Conservation (phyloP, 2,113 vertebrate species). For the Alouatta palliata region DNA sequence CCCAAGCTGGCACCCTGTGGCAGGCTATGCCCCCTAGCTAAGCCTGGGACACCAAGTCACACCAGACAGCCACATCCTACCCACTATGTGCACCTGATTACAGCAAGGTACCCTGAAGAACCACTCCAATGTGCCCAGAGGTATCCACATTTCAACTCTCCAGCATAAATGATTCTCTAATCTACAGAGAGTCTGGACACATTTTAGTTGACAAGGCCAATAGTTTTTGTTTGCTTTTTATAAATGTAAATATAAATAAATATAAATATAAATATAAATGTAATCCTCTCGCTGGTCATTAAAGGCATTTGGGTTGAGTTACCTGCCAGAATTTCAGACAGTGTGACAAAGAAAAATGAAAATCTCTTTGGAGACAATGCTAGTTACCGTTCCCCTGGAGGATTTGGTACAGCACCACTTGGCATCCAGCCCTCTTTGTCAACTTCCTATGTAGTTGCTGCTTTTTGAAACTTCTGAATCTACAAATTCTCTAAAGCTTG, state of each 20-base stretch:
- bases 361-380: too few relatives aligned
- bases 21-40: fast-evolving
- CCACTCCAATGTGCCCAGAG: too few relatives aligned
- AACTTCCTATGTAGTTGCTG: background rate
- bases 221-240: background rate
- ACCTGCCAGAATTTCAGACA: background rate
- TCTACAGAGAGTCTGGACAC: background rate
- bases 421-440: background rate
- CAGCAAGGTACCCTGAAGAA: background rate
- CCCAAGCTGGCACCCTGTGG: background rate
- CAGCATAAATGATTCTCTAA: background rate
- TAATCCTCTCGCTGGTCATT: background rate
- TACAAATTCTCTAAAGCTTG: background rate
- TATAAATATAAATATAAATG: background rate
- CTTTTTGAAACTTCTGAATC: background rate
- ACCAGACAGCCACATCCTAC: too few relatives aligned
- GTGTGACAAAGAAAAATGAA: background rate
- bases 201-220: background rate
- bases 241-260: background rate
- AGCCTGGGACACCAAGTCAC: background rate
- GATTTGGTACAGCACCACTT: background rate
- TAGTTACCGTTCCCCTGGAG: background rate
- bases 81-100: fast-evolving
- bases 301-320: too few relatives aligned
- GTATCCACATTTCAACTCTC: background rate